Base-by-base conservation (phyloP, 2,113 vertebrate genomes). In the Cephalopterus ornatus region DNA sequence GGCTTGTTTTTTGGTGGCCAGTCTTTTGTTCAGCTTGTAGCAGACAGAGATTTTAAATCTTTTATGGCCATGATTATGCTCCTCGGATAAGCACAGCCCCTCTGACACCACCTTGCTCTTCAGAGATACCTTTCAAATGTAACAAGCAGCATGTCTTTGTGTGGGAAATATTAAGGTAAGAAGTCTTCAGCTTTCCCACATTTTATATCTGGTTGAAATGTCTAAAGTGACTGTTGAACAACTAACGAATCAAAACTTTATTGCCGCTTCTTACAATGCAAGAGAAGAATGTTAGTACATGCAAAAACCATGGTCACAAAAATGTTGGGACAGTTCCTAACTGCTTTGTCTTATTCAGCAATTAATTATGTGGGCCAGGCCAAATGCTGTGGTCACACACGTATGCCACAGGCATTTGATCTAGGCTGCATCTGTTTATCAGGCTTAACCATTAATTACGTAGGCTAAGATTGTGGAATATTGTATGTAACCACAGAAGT, bases 401-500 rank as follows among this genome's bases (percentile, higher is more conserved):
- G 21, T 1, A 15, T 24, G 28, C 72, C 63, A 85, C 71, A 85
- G 42, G 35, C 26, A 65, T 27, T 37, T 91, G 37, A 56, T 37
- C 39, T 67, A 71, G 52, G 47, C 37, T 59, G 27, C 6, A 9
- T 27, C 41, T 72, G 39, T 77, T 83, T 78, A 86, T 89, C 76
- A 89, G 19, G 42, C 16, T 74, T 67, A 78, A 42, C 39, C 61
- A 71, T 26, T 79, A 88, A 75, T 65, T 55, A 92, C 0, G 0
- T 4, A 71, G 44, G 24, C 55, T 88, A 71, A 79, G 59, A 62
- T 11, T 32, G 67, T 26, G 33, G n/a, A 80, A 88, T 12, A 37
- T 0, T 0, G 0, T 14, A 32, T 3, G 33, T 30, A 94, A 74
- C 42, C 63, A 53, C 52, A 66, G 1, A 28, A 52, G 8, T 14